These are phyloP conservation scores for Stichodactyla helianthus DNA, from an alignment of 64 coral and sea anemone genomes.

Conservation along the genomic window DNA sequence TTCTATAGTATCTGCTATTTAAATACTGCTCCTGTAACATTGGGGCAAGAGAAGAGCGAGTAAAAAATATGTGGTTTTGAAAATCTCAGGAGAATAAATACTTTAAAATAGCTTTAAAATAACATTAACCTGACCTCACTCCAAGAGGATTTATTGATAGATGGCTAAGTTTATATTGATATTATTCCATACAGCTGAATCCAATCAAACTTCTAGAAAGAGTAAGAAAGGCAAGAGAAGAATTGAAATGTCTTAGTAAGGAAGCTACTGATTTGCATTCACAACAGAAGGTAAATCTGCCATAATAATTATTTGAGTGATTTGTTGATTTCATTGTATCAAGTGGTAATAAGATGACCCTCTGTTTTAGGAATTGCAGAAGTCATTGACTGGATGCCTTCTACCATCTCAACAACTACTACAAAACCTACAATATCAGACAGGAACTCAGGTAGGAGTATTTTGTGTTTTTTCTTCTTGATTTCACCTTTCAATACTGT, in stretches of 20 bases:
- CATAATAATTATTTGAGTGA: not conserved
- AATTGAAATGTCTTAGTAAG: conserved; percentile 45
- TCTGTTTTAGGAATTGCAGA: conserved; percentile 18
- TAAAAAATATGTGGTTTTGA: too few relatives aligned
- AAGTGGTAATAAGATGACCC: too few relatives aligned
- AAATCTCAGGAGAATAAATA: too few relatives aligned
- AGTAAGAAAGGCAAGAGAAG: conserved; percentile 60
- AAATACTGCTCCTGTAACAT: too few relatives aligned
- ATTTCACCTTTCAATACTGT: not conserved
- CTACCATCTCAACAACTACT: conserved; percentile 31
- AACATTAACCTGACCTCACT: too few relatives aligned
- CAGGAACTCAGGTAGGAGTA: conserved; percentile 36
- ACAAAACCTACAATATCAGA: conserved; percentile 36
- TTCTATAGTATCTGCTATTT: too few relatives aligned
- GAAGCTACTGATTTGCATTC: conserved; percentile 18
- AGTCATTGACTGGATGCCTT: conserved; percentile 18
- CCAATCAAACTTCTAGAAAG: conserved; percentile 80
- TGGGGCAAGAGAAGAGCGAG: too few relatives aligned
- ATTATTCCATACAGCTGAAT: conserved; percentile 58
- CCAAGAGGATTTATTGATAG: not conserved
- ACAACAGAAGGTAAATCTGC: conserved; percentile 53
- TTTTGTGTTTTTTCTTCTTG: not conserved
- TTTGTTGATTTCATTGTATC: too few relatives aligned
- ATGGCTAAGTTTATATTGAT: not conserved
- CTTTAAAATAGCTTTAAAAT: too few relatives aligned